These are phyloP conservation scores for Zapus hudsonius DNA, from an alignment of 2,113 vertebrate species.

Conservation along the genomic window DNA sequence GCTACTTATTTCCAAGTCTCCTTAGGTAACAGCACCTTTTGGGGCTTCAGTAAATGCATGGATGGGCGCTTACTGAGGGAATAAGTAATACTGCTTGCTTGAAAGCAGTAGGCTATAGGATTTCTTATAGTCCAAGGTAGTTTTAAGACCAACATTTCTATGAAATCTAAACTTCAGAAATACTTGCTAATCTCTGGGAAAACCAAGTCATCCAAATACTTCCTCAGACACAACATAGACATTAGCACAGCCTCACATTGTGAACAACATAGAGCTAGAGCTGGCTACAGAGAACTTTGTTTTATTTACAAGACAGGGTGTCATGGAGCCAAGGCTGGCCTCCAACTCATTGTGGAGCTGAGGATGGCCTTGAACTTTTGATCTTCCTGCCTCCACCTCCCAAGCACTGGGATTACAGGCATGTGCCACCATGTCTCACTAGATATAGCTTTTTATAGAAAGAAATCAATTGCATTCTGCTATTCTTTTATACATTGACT, in stretches of 20 bases:
- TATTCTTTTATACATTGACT: conserved; percentile 32
- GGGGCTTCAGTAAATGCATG: neutral
- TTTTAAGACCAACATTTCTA: conserved; percentile 45
- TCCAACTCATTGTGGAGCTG: neutral
- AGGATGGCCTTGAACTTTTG: neutral
- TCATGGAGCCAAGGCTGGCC: neutral
- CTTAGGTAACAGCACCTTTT: neutral
- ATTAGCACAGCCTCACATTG: neutral
- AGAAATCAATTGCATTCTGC: neutral
- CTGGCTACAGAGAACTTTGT: neutral
- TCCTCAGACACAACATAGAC: neutral
- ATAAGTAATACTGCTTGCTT: conserved; percentile 20
- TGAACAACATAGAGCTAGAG: conserved; percentile 33
- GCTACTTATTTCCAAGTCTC: neutral
- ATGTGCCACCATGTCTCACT: neutral
- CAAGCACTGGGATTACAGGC: neutral
- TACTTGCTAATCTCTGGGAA: neutral
- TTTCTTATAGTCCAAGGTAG: neutral
- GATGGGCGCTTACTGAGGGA: neutral
- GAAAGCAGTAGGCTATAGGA: neutral
- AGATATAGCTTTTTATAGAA: conserved; percentile 14
- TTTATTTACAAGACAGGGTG: neutral
- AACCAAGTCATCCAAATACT: neutral
- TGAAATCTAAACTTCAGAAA: conserved; percentile 47
- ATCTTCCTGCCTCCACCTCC: neutral